These are phyloP conservation scores for Camptogramma bilineatum DNA, from an alignment of 2,888 invertebrate species.

Conservation along the genomic window DNA sequence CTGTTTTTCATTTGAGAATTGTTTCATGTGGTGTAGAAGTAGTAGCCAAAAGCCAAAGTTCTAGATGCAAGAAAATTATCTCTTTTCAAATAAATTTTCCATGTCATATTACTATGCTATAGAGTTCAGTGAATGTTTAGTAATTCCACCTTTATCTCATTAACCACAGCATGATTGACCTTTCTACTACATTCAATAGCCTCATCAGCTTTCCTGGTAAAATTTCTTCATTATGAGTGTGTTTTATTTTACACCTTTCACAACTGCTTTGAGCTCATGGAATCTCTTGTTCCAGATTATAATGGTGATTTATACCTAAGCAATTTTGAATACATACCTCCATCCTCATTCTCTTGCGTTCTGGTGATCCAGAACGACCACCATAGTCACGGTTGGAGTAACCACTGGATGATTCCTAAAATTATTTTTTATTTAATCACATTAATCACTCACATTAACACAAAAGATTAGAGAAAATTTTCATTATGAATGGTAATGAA, in stretches of 20 bases:
- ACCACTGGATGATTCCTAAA: constrained; percentile 77
- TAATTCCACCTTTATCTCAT: constrained; percentile 20
- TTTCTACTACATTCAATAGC: constrained; percentile 23
- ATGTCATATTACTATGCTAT: constrained; percentile 13
- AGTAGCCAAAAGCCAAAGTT: constrained; percentile 15
- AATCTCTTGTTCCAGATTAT: constrained; percentile 23
- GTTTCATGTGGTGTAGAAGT: constrained; percentile 22
- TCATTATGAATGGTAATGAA: too few species aligned
- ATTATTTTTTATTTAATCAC: constrained; percentile 13
- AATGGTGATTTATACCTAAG: constrained; percentile 13
- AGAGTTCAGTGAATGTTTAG: constrained; percentile 10
- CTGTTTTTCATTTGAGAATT: constrained; percentile 20
- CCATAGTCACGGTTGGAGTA: constrained; percentile 84
- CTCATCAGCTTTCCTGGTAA: constrained; percentile 18
- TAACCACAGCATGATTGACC: constrained; percentile 20
- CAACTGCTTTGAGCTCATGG: constrained; percentile 14
- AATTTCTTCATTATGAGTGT: constrained; percentile 16
- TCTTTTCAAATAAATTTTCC: constrained; percentile 18
- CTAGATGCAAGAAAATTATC: constrained; percentile 20
- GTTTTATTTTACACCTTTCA: constrained; percentile 13
- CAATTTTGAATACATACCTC: constrained; percentile 77
- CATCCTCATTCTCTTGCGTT: constrained; percentile 87
- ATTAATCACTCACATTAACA: not conserved
- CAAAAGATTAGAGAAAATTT: not conserved
- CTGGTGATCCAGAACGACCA: constrained; percentile 86